phyloP scores from a whole-genome alignment of 2,888 invertebrate species.

The Drosophila borborema region DNA sequence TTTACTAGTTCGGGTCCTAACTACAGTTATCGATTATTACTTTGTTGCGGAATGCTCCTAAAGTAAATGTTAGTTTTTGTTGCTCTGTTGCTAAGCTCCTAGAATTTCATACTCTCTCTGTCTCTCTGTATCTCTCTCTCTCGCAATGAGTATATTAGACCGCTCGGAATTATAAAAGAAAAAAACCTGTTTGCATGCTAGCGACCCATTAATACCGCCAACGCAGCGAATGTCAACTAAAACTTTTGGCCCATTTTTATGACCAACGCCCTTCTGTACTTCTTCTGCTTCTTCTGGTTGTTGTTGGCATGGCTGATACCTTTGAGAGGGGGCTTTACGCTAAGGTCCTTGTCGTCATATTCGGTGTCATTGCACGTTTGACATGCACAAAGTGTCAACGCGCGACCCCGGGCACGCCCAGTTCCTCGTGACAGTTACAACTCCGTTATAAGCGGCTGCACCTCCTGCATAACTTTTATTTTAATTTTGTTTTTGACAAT shows the following conservation, averaged over 20 bases:
- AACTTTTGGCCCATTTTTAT: slow-evolving; percentile 66
- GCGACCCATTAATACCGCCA: slow-evolving; percentile 60
- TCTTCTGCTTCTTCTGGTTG: slow-evolving; percentile 3
- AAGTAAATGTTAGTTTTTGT: not conserved
- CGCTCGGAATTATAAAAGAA: slow-evolving; percentile 21
- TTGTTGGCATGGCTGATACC: slow-evolving; percentile 46
- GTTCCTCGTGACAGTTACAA: slow-evolving; percentile 17
- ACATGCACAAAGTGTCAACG: slow-evolving; percentile 70
- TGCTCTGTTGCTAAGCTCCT: slow-evolving; percentile 1
- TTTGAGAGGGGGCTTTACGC: slow-evolving; percentile 56
- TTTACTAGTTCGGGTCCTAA: not conserved
- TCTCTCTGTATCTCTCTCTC: not conserved
- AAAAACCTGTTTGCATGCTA: slow-evolving; percentile 57
- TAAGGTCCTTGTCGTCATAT: slow-evolving; percentile 41
- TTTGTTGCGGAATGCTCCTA: not conserved
- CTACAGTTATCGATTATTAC: not conserved
- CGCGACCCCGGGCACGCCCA: slow-evolving; percentile 48
- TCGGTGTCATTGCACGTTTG: slow-evolving; percentile 70
- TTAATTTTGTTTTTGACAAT: slow-evolving; percentile 43
- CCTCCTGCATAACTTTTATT: not conserved
- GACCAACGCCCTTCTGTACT: slow-evolving; percentile 17
- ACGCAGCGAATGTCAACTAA: slow-evolving; percentile 48
- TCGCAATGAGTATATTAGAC: slow-evolving; percentile 8
- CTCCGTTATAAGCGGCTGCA: slow-evolving; percentile 10
- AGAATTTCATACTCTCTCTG: not conserved